Evolutionary conservation across 2,888 invertebrate species (phyloP), one percentile per base, ranked within the genome.

Genomic region (Drosophila aldrichi): DNA sequence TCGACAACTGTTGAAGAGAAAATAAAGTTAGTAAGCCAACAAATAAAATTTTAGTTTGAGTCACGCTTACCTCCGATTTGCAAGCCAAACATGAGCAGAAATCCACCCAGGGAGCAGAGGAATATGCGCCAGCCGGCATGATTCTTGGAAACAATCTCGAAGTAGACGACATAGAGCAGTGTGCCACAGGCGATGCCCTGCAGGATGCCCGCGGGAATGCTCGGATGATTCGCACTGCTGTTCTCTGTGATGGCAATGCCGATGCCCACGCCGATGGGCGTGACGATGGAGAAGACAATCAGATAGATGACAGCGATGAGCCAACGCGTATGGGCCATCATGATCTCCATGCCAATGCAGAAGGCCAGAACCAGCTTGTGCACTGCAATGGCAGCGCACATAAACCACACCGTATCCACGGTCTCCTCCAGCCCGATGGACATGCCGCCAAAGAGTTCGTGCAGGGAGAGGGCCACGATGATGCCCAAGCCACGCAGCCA

Each of bases 111-210:
- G 20, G 96, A 95, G 2, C 96, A 94, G 0, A 94, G 67, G 90
- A 95, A 96, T 77, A 96, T 96, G 40, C 94, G 88, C 14, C 96
- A 92, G 20, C 96, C 96, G 5, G 91, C 87, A 52, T 91, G 90
- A 52, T 91, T 91, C 67, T 93, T 93, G 51, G 95, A 95, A 89
- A 98, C 94, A 67, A 98, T 97, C 93, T 99, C 98, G 92, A 98
- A 98, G 94, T 98, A 98, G 25, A 98, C 97, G 22, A 99, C 97
- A 93, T 98, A 99, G 12, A 99, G 94, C 49, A 99, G 95, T 0
- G 98, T 98, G 29, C 98, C 98, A 52, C 97, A 96, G 0, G 98
- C 98, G 18, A 89, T 68, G 6, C 89, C 98, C 94, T 98, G 96
- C 22, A 92, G 70, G 16, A 96, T 94, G 51, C 95, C 95, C 0